A percentile compares a stretch with the other conserved stretches of the same genome.
phyloP scores from a whole-genome alignment of 2,797 vertebrate genomes.

The Chelon labrosus region DNA sequence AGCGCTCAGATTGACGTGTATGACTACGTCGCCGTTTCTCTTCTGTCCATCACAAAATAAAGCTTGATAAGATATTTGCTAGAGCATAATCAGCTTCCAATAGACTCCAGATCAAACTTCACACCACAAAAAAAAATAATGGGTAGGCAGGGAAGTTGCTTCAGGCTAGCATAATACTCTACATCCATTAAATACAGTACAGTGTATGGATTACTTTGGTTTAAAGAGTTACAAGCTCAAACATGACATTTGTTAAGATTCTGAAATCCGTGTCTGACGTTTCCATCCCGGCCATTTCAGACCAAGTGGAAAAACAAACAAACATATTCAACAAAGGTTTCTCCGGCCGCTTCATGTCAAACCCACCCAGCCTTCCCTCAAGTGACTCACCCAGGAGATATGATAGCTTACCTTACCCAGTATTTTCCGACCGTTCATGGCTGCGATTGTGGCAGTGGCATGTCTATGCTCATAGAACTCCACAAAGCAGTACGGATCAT shows the following conservation, averaged over 20 bases:
- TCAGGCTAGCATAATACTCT: too few relatives aligned
- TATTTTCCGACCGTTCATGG: constrained; percentile 99
- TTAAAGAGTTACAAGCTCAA: background rate
- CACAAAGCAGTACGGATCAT: constrained; percentile 99
- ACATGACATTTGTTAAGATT: background rate
- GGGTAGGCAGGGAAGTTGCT: too few relatives aligned
- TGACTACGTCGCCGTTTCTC: too few relatives aligned
- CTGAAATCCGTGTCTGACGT: constrained; percentile 1
- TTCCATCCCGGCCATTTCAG: constrained; percentile 26
- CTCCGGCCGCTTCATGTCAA: constrained; percentile 34
- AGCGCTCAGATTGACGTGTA: too few relatives aligned
- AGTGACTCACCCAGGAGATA: constrained; percentile 81
- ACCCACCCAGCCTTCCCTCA: constrained; percentile 63
- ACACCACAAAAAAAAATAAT: too few relatives aligned
- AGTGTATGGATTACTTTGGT: too few relatives aligned
- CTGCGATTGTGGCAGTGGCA: constrained; percentile 95
- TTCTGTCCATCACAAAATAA: too few relatives aligned
- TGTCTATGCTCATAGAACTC: constrained; percentile 99
- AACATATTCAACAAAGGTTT: constrained; percentile 49
- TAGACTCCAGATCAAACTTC: too few relatives aligned
- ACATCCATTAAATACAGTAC: too few relatives aligned
- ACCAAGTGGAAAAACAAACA: constrained; percentile 27
- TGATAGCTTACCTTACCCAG: constrained; percentile 98
- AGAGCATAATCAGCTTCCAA: too few relatives aligned
- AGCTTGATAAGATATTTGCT: too few relatives aligned